A percentile compares a stretch with the other conserved stretches of the same genome.
Conservation (phyloP, 2,888 invertebrate genomes). For the Erannis defoliaria region DNA sequence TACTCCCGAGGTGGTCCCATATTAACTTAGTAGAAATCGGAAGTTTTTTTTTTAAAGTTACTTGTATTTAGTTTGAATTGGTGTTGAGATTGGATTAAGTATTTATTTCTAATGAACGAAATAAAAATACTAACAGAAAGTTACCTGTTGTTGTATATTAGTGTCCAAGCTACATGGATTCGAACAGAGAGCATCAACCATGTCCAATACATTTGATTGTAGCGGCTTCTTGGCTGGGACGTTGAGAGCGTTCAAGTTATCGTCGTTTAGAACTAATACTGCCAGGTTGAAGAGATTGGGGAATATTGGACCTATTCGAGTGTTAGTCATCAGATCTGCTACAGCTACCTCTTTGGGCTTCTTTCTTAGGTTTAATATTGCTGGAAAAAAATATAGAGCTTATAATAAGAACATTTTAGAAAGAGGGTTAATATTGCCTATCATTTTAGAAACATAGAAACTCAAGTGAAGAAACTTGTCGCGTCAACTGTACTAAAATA, state of each 20-base stretch:
- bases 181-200: conserved; percentile 86
- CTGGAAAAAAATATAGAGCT: conserved; percentile 52
- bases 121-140: neutral
- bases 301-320: conserved; percentile 86
- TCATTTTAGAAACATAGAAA: too few species aligned
- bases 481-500: too few species aligned
- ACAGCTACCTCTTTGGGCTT: conserved; percentile 84
- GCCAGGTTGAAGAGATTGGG: conserved; percentile 88
- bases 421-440: too few species aligned
- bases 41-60: too few species aligned
- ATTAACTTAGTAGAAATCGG: too few species aligned
- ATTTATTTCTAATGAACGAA: neutral
- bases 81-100: too few species aligned
- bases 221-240: conserved; percentile 79
- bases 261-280: conserved; percentile 86
- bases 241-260: conserved; percentile 80
- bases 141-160: conserved; percentile 86
- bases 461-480: too few species aligned
- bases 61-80: neutral
- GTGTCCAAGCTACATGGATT: conserved; percentile 85
- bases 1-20: too few species aligned
- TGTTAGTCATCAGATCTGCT: conserved; percentile 86
- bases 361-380: conserved; percentile 83
- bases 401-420: too few species aligned
- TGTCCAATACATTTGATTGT: conserved; percentile 81